Conservation (phyloP, 37 sponge, comb jelly and placozoan genomes). For the Beroe ovata region DNA sequence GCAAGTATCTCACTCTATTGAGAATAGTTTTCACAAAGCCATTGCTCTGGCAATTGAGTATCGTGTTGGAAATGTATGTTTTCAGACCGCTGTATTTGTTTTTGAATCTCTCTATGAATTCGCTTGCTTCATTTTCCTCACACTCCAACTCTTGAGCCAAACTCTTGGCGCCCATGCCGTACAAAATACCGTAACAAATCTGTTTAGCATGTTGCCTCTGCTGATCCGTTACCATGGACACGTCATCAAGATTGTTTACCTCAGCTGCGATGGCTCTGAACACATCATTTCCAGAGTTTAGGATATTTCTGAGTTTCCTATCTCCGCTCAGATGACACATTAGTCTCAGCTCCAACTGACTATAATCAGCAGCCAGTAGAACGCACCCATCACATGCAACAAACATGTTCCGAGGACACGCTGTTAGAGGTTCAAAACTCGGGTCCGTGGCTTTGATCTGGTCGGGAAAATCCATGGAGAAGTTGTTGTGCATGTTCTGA, state of each 20-base stretch:
- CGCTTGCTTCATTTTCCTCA: slow-evolving; percentile 78
- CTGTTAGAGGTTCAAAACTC: slow-evolving; percentile 26
- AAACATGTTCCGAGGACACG: slow-evolving; percentile 84
- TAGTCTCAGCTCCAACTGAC: slow-evolving; percentile 93
- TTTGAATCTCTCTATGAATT: slow-evolving; percentile 88
- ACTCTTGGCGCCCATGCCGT: slow-evolving; percentile 88
- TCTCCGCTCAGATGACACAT: slow-evolving; percentile 91
- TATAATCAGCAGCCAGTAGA: slow-evolving; percentile 92
- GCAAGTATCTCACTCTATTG: slow-evolving; percentile 80
- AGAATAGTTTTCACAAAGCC: slow-evolving; percentile 82
- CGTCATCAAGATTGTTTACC: slow-evolving; percentile 72
- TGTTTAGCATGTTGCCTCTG: slow-evolving; percentile 91
- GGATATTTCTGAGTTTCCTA: slow-evolving; percentile 69
- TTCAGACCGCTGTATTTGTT: slow-evolving; percentile 76
- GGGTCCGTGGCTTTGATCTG: slow-evolving; percentile 16
- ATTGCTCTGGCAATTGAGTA: slow-evolving; percentile 72
- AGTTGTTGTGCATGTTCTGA: slow-evolving; percentile 91
- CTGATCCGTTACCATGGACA: slow-evolving; percentile 69
- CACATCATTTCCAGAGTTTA: slow-evolving; percentile 84
- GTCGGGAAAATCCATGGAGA: slow-evolving; percentile 69
- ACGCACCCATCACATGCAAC: slow-evolving; percentile 72
- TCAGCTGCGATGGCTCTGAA: slow-evolving; percentile 88
- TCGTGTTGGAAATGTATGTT: slow-evolving; percentile 73
- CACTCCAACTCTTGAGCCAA: slow-evolving; percentile 84
- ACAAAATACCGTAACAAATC: slow-evolving; percentile 96